Evolutionary conservation across 1,140 invertebrate species (phyloP), one percentile per base, ranked within the genome.

Genomic region (Chrysopa pallens): DNA sequence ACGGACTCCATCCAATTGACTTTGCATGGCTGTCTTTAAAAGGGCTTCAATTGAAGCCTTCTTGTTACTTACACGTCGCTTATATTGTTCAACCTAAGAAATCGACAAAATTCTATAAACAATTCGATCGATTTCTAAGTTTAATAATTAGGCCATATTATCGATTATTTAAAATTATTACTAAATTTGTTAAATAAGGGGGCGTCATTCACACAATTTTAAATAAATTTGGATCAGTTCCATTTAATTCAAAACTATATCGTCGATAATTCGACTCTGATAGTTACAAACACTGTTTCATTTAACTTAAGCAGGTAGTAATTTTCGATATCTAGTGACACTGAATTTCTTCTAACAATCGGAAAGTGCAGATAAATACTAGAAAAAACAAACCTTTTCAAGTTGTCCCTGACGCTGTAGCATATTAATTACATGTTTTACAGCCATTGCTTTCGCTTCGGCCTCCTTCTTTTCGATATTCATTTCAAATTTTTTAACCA

Each of bases 1-100:
- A 52, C 84, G 73, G 0, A 98, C 93, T 1, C 92, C 93, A 67
- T 98, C 94, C 33, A 98, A 61, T 64, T 98, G 93, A 53, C 89
- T 91, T 64, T 98, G 93, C 68, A 98, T 90, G 6, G 91, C 90
- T n/a, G 91, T 95, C 66, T 98, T 96, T 12, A 98, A 62, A 73
- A 95, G 86, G 9, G 92, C 89, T 66, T 98, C 94, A 17, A 95
- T 88, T 6, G 93, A 94, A 1, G 88, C 87, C 66, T 96, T 84
- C 47, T 91, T 88, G 12, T 84, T 66, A 8, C 70, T 70, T 44
- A 86, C 80, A 53, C 81, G 54, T 50, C 76, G 75, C 56, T 84
- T 88, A 51, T 88, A 85, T 56, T 90, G 86, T 52, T 93, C 88
- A 4, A 86, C 73, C 70, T 75, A 39, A 28, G 52, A 42, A 29